Conservation (phyloP, 2,888 invertebrate species). For the Dendrolimus pini region DNA sequence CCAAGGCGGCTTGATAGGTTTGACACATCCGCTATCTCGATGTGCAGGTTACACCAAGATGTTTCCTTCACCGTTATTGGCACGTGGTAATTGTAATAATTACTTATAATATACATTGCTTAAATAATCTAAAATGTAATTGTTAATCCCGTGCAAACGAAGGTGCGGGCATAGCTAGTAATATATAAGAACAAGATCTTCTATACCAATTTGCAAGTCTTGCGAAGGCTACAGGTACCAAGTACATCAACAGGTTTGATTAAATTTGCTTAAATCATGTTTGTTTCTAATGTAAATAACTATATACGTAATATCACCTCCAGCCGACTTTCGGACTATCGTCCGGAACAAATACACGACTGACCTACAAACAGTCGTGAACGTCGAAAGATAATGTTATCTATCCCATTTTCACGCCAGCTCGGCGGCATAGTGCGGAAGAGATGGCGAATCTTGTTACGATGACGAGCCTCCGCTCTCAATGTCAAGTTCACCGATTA, state of each 20-base stretch:
- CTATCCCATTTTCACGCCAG: constrained; percentile 50
- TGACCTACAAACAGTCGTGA: constrained; percentile 72
- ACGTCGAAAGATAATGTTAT: constrained; percentile 54
- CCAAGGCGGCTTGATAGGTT: too few relatives aligned
- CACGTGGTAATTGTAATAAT: too few relatives aligned
- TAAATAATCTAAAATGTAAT: too few relatives aligned
- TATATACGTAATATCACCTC: constrained; percentile 68
- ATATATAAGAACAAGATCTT: too few relatives aligned
- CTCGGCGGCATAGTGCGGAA: constrained; percentile 33
- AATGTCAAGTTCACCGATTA: constrained; percentile 77
- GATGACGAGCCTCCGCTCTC: constrained; percentile 74
- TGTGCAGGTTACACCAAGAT: too few relatives aligned
- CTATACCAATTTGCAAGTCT: too few relatives aligned
- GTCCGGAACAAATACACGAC: constrained; percentile 73
- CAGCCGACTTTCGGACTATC: constrained; percentile 74
- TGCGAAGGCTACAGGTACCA: neutral
- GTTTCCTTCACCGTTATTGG: too few relatives aligned
- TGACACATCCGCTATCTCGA: too few relatives aligned
- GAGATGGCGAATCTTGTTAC: constrained; percentile 58
- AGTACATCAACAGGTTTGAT: constrained; percentile 14
- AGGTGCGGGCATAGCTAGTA: too few relatives aligned
- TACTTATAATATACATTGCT: too few relatives aligned
- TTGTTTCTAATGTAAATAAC: constrained; percentile 48
- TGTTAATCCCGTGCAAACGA: too few relatives aligned
- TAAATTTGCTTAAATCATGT: constrained; percentile 35